Evolutionary conservation across 2,888 invertebrate genomes (phyloP).

Genomic region (Drosophila histrio): DNA sequence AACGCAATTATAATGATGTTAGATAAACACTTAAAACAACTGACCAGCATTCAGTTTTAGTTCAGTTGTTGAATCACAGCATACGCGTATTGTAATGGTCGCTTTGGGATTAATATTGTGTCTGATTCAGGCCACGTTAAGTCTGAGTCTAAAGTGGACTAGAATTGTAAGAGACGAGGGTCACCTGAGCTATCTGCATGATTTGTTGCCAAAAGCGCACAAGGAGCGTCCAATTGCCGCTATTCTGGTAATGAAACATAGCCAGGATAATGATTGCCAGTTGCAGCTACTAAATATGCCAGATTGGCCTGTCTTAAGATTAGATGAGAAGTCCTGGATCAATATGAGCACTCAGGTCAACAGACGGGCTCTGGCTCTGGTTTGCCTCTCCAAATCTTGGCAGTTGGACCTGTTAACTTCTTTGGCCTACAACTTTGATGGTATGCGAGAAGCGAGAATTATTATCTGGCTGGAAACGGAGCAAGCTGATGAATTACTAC

Average conservation of each 20-base stretch:
- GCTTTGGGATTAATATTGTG: constrained; percentile 5
- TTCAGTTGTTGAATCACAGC: constrained; percentile 18
- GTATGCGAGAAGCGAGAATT: constrained; percentile 47
- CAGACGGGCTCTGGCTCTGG: constrained; percentile 23
- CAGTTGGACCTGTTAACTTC: constrained; percentile 31
- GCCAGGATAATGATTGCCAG: background rate
- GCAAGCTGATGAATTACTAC: background rate
- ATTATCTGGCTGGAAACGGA: constrained; percentile 30
- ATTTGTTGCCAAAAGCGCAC: constrained; percentile 37
- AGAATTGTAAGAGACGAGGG: background rate
- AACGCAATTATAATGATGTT: constrained; percentile 40
- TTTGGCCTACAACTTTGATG: constrained; percentile 36
- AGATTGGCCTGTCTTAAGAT: constrained; percentile 46
- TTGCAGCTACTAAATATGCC: constrained; percentile 14
- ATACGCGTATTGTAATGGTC: constrained; percentile 24
- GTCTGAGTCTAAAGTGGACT: background rate
- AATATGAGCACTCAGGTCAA: background rate
- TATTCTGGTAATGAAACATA: constrained; percentile 46
- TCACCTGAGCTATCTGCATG: constrained; percentile 14
- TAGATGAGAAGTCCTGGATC: constrained; percentile 19
- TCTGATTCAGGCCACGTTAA: background rate
- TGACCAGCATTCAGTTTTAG: background rate
- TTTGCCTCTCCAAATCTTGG: constrained; percentile 22
- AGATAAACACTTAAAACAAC: constrained; percentile 31
- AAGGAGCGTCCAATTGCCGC: constrained; percentile 18